Evolutionary conservation across 2,888 invertebrate species (phyloP).

Genomic region (Amphipyra tragopoginis): DNA sequence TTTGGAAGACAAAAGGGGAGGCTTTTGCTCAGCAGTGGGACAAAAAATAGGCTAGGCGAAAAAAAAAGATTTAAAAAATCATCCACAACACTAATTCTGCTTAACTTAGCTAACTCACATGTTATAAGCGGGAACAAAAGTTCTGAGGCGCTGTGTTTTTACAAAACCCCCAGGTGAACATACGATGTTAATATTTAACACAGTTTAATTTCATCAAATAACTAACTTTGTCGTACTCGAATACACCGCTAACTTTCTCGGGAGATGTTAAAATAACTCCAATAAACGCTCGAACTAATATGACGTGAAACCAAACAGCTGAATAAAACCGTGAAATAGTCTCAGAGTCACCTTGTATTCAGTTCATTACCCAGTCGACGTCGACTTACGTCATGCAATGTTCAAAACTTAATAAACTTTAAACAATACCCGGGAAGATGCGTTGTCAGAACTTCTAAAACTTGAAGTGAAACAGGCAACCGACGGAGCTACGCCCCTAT

Average conservation of each 20-base stretch:
- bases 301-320: constrained; percentile 47
- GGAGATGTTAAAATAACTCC: constrained; percentile 37
- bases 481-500: constrained; percentile 78
- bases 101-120: not conserved
- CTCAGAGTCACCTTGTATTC: constrained; percentile 65
- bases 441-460: constrained; percentile 86
- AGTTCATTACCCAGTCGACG: constrained; percentile 78
- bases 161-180: constrained; percentile 2
- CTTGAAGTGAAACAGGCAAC: constrained; percentile 80
- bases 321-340: constrained; percentile 64
- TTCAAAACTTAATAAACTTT: constrained; percentile 87
- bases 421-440: constrained; percentile 85
- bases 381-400: constrained; percentile 83
- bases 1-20: no score
- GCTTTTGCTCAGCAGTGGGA: no score
- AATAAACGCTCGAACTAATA: constrained; percentile 39
- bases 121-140: not conserved
- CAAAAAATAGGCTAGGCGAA: no score
- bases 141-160: constrained; percentile 10
- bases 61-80: no score
- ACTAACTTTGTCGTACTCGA: constrained; percentile 22
- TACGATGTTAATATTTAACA: constrained; percentile 23
- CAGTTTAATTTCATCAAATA: constrained; percentile 41
- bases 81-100: not conserved
- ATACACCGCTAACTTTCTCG: constrained; percentile 28